Base-by-base conservation (phyloP, 1,140 invertebrate species). In the Calephelis nemesis region DNA sequence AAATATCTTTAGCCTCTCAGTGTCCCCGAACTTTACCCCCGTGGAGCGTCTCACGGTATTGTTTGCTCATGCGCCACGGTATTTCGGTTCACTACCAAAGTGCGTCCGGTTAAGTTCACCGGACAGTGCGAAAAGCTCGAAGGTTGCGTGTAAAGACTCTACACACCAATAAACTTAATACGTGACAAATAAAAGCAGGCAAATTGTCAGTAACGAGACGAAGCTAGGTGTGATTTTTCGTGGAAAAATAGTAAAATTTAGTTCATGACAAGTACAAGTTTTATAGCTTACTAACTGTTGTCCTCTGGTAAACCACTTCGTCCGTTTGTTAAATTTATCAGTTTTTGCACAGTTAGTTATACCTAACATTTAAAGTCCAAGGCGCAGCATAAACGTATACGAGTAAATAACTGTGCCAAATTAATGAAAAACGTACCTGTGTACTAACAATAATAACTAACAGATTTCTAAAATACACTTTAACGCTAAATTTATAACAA, bases 11-110 rank as follows among this genome's bases (percentile, higher is more conserved):
- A 60, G 58, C 58, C 9, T 19, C 11, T 19, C 9, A 68, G 71
- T 85, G 73, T 77, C 65, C 74, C 71, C 79, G 67, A 70, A 39
- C 73, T 45, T 81, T 74, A 76, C 50, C 47, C 69, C 58, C 68
- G 73, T 70, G 68, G 70, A 82, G 72, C 78, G 74, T 84, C 81
- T 84, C 84, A 82, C 76, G 73, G 78, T 76, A 62, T 50, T 85
- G 74, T 87, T 85, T 87, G 79, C 67, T 85, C 66, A 76, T 69
- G 68, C 77, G 68, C 70, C 70, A 76, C 71, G 75, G 75, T 75
- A 74, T 76, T 77, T 77, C 74, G 83, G 83, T 82, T 83, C 83
- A 85, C 67, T 70, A 73, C 62, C 66, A 72, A 71, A 65, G 66
- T 62, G 71, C 71, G 79, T 74, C 70, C 74, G 74, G 79, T 79